Conservation (phyloP, 2,113 vertebrate species). For the Notiomystis cincta region DNA sequence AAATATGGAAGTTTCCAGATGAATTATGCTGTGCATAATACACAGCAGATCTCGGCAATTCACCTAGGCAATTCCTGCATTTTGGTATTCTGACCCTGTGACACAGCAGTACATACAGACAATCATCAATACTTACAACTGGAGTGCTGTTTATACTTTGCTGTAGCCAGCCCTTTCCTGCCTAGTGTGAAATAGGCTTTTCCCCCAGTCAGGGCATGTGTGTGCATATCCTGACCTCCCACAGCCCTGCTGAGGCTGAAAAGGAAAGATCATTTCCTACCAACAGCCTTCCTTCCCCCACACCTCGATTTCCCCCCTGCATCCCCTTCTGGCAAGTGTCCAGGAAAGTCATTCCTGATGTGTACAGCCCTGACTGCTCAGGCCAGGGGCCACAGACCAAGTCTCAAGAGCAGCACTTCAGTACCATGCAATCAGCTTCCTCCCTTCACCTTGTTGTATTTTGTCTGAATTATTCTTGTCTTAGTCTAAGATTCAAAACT, state of each 20-base stretch:
- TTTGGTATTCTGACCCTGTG: background rate
- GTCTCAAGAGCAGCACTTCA: background rate
- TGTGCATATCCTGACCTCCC: background rate
- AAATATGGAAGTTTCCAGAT: background rate
- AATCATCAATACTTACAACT: background rate
- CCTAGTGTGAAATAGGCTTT: background rate
- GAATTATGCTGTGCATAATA: background rate
- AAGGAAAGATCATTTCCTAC: background rate
- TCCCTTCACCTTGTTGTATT: background rate
- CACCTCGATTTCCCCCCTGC: rapidly evolving
- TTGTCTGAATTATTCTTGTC: background rate
- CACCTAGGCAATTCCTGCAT: background rate
- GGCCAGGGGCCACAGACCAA: background rate
- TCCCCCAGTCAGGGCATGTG: background rate
- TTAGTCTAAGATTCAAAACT: background rate
- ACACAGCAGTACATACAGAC: background rate
- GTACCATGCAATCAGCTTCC: background rate
- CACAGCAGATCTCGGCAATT: background rate
- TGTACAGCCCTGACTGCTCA: background rate
- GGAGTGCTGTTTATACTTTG: background rate
- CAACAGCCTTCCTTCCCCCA: background rate
- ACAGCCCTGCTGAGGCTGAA: background rate
- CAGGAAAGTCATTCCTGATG: background rate
- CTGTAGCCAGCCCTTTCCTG: background rate
- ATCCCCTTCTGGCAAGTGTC: background rate